Evolutionary conservation across 2,888 invertebrate genomes (phyloP).

Genomic region (Pseudolycoriella hygida): DNA sequence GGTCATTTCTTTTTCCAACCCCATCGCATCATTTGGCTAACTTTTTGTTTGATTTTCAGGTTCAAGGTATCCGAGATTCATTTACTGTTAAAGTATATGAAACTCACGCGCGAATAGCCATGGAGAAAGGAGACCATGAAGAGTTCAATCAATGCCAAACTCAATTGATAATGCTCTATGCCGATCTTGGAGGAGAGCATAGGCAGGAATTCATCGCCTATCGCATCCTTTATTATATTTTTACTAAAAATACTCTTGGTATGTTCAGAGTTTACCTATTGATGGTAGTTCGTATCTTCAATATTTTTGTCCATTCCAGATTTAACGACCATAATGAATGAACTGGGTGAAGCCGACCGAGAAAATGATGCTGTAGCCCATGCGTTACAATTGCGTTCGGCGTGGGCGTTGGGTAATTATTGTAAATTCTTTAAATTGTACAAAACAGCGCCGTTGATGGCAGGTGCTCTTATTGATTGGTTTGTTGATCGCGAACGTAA

Average conservation of each 20-base stretch:
- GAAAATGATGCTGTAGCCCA: slow-evolving; percentile 65
- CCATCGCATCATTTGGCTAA: background rate
- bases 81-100: slow-evolving; percentile 98
- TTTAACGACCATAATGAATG: slow-evolving; percentile 77
- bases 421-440: slow-evolving; percentile 87
- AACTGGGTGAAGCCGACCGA: slow-evolving; percentile 59
- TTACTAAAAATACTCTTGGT: slow-evolving; percentile 95
- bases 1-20: slow-evolving; percentile 9
- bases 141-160: slow-evolving; percentile 99
- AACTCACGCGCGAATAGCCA: slow-evolving; percentile 91
- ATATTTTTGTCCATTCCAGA: slow-evolving; percentile 35
- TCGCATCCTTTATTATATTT: slow-evolving; percentile 91
- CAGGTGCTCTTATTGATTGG: slow-evolving; percentile 94
- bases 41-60: slow-evolving; percentile 33
- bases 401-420: slow-evolving; percentile 87
- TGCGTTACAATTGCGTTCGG: slow-evolving; percentile 75
- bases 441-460: slow-evolving; percentile 80
- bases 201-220: slow-evolving; percentile 90
- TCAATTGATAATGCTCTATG: slow-evolving; percentile 87
- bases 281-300: background rate
- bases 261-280: slow-evolving; percentile 16
- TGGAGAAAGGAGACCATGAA: slow-evolving; percentile 96
- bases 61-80: slow-evolving; percentile 85
- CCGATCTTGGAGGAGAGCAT: slow-evolving; percentile 58
- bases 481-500: slow-evolving; percentile 91